Evolutionary conservation across 2,888 invertebrate genomes (phyloP).

Genomic region (Branchellion lobata): DNA sequence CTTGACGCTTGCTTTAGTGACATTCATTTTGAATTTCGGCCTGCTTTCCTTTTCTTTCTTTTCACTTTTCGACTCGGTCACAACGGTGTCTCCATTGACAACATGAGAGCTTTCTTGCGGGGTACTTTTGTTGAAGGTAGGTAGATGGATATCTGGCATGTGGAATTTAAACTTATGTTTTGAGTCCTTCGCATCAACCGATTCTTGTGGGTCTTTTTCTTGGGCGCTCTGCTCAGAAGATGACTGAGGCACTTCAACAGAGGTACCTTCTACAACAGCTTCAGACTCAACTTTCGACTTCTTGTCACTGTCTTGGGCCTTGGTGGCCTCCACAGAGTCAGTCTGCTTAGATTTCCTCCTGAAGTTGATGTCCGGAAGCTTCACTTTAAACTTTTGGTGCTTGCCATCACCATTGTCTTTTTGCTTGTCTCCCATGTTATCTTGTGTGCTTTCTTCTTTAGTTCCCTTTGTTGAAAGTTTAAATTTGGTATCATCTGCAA

Average conservation of each 20-base stretch:
- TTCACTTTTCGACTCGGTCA: neutral
- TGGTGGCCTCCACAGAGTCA: too few species aligned
- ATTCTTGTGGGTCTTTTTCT: slow-evolving; percentile 14
- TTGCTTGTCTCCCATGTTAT: neutral
- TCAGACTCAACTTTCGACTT: neutral
- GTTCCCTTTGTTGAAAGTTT: neutral
- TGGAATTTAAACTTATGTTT: slow-evolving; percentile 28
- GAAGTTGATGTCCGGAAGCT: neutral
- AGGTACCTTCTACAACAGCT: neutral
- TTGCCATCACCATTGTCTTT: neutral
- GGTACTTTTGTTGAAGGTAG: neutral
- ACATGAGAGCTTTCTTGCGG: neutral
- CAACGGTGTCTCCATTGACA: neutral
- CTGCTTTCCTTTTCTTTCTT: neutral
- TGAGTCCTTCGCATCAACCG: neutral
- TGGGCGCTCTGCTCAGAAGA: neutral
- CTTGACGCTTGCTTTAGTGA: too few species aligned
- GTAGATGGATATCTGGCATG: slow-evolving; percentile 17
- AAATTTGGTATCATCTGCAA: slow-evolving; percentile 12
- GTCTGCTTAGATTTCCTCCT: neutral
- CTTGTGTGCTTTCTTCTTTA: neutral
- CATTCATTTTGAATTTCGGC: too few species aligned
- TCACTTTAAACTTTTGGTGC: neutral
- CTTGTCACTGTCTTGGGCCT: neutral
- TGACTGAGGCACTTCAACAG: neutral